These are phyloP conservation scores for Odontophorus gujanensis DNA, from an alignment of 2,113 vertebrate species.

Conservation along the genomic window DNA sequence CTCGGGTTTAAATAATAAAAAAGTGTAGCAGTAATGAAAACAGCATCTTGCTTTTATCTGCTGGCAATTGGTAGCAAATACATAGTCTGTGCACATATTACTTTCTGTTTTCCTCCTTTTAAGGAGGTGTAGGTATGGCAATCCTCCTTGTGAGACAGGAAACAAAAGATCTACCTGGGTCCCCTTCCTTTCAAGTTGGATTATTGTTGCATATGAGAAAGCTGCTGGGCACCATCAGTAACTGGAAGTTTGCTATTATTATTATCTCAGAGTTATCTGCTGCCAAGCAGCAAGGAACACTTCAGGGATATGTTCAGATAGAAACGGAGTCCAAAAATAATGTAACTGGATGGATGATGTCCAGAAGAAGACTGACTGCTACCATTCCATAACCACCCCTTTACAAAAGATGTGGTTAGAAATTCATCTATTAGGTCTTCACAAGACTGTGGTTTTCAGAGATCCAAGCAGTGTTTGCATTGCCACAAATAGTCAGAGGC, in stretches of 20 bases:
- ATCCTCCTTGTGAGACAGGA: neutral
- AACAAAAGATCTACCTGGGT: neutral
- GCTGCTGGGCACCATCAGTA: neutral
- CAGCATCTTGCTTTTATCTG: conserved; percentile 30
- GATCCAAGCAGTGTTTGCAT: neutral
- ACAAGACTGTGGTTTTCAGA: neutral
- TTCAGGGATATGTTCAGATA: neutral
- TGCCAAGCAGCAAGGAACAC: neutral
- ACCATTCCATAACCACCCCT: neutral
- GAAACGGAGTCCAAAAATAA: neutral
- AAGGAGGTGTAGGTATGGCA: neutral
- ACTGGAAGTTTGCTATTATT: neutral
- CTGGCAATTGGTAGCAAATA: conserved; percentile 27
- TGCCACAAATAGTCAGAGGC: neutral
- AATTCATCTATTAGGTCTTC: neutral
- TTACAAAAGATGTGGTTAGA: neutral
- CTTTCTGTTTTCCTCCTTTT: neutral
- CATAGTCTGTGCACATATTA: neutral
- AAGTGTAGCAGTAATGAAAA: conserved; percentile 1
- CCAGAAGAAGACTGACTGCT: neutral
- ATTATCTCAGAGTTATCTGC: neutral
- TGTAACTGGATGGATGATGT: neutral
- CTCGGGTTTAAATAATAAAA: neutral
- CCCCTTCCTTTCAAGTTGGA: neutral
- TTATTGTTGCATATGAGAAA: neutral